Conservation (phyloP, 2,113 vertebrate species). For the Chionis minor region DNA sequence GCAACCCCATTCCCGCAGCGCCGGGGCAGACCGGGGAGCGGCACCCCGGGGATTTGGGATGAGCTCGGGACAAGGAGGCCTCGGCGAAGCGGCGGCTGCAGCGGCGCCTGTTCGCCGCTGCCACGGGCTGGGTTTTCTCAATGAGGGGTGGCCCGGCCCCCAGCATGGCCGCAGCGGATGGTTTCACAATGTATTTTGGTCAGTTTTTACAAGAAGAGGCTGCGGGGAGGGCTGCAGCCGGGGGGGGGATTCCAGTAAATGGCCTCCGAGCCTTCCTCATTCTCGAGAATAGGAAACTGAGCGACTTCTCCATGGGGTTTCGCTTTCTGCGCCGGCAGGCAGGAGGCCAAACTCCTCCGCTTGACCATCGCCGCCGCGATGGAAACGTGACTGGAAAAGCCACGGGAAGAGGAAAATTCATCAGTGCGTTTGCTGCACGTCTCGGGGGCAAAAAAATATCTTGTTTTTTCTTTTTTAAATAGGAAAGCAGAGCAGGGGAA, state of each 20-base stretch:
- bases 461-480: no score
- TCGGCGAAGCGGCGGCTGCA: background rate
- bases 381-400: rapidly evolving
- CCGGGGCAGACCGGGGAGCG: rapidly evolving
- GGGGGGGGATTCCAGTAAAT: slow-evolving; percentile 54
- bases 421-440: rapidly evolving
- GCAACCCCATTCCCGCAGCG: rapidly evolving
- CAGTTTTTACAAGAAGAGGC: slow-evolving; percentile 61
- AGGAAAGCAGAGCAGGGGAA: background rate
- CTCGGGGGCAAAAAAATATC: background rate
- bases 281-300: slow-evolving; percentile 61
- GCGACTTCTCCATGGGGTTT: slow-evolving; percentile 37
- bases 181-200: slow-evolving; percentile 49
- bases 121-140: background rate
- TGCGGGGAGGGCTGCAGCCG: background rate
- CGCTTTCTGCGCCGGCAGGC: background rate
- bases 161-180: background rate
- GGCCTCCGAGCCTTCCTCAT: slow-evolving; percentile 47
- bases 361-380: background rate
- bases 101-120: rapidly evolving
- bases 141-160: background rate
- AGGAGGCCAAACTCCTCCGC: background rate
- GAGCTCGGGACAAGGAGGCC: rapidly evolving
- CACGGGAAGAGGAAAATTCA: background rate
- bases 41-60: background rate